A percentile compares a stretch with the other conserved stretches of the same genome.
Conservation (phyloP, 2,888 invertebrate species). For the Eucriotettix oculatus region DNA sequence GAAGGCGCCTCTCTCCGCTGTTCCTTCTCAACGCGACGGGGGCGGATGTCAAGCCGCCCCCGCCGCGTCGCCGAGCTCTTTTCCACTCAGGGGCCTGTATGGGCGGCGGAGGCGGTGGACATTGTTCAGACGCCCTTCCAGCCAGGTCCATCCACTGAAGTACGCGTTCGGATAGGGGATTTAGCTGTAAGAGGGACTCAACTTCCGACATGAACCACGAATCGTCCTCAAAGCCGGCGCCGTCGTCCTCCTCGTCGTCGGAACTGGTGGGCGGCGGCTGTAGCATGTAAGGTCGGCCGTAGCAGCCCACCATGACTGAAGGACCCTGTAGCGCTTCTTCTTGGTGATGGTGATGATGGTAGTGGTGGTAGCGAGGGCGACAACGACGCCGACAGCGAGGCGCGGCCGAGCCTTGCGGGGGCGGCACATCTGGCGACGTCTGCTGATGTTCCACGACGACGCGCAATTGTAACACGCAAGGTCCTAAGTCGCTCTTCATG, state of each 20-base stretch:
- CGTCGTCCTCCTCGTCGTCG: slow-evolving; percentile 3
- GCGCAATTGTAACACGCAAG: background rate
- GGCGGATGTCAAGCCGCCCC: background rate
- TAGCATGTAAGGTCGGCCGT: slow-evolving; percentile 7
- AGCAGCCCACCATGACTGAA: slow-evolving; percentile 1
- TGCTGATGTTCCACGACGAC: background rate
- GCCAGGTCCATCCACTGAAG: slow-evolving; percentile 66
- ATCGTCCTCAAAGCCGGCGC: background rate
- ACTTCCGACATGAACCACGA: background rate
- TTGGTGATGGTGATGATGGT: background rate
- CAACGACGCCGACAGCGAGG: background rate
- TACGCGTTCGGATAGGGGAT: slow-evolving; percentile 49
- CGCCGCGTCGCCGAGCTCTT: background rate
- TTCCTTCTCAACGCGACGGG: background rate
- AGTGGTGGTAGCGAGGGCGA: background rate
- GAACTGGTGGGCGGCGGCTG: background rate
- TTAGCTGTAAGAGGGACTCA: slow-evolving; percentile 10
- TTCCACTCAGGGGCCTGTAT: background rate
- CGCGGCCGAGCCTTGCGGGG: background rate
- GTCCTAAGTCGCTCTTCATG: background rate
- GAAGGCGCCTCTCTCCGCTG: background rate
- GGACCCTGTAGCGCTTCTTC: background rate
- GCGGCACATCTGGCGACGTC: background rate
- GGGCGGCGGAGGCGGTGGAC: background rate
- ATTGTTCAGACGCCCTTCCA: slow-evolving; percentile 26